These are phyloP conservation scores for Melanerpes aurifrons DNA, from an alignment of 2,113 vertebrate genomes.

Conservation along the genomic window DNA sequence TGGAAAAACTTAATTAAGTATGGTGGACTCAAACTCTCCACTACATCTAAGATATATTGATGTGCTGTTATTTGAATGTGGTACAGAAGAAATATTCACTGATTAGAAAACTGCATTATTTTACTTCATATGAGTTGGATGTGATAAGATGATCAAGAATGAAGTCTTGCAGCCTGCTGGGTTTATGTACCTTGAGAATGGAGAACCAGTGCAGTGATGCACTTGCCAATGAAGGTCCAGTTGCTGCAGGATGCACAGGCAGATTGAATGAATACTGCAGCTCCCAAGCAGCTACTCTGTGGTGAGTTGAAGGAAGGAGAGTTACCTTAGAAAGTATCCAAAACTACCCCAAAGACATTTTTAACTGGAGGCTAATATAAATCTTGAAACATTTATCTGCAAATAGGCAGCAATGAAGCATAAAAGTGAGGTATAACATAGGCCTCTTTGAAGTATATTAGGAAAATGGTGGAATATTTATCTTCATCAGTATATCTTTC, in stretches of 20 bases:
- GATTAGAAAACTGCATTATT: not conserved
- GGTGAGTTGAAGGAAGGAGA: not conserved
- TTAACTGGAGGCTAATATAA: not conserved
- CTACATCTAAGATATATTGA: not conserved
- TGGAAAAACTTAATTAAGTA: not conserved
- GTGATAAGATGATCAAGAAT: not conserved
- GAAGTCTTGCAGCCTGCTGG: not conserved
- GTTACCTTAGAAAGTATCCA: not conserved
- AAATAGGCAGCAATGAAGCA: not conserved
- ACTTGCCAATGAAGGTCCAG: not conserved
- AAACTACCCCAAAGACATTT: not conserved
- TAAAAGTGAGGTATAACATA: not conserved
- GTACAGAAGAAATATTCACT: not conserved
- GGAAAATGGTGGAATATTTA: not conserved
- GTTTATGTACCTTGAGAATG: not conserved
- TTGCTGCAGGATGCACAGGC: not conserved
- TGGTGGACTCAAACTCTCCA: not conserved
- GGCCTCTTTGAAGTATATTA: not conserved
- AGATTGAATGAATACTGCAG: not conserved
- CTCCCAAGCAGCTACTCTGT: not conserved
- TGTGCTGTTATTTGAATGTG: fast-evolving
- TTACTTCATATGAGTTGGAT: not conserved
- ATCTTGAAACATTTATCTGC: not conserved
- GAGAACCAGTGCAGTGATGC: fast-evolving
- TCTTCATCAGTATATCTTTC: not conserved